These are phyloP conservation scores for Tauraco erythrolophus DNA, from an alignment of 2,113 vertebrate genomes.

Conservation along the genomic window DNA sequence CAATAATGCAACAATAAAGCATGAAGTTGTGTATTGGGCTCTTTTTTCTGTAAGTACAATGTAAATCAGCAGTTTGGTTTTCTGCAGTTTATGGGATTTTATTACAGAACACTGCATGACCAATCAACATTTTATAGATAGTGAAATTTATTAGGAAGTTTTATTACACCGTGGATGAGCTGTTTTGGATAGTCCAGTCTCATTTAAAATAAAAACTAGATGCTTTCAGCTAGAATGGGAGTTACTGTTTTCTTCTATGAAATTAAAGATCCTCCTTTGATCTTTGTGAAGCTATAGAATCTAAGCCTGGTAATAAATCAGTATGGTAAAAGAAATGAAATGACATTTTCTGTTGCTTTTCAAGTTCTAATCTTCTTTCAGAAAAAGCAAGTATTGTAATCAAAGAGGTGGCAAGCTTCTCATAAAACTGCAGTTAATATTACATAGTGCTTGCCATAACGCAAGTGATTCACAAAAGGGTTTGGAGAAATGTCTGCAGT, in stretches of 20 bases:
- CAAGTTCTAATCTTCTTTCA: neutral
- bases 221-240: neutral
- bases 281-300: neutral
- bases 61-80: neutral
- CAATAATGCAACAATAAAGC: conserved; percentile 49
- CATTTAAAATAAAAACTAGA: neutral
- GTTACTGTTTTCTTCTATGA: neutral
- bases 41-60: neutral
- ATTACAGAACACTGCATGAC: neutral
- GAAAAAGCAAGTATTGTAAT: neutral
- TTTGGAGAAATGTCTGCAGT: neutral
- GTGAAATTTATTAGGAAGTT: conserved; percentile 13
- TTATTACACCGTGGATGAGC: neutral
- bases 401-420: neutral
- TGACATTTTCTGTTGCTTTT: neutral
- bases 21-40: neutral
- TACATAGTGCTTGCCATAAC: rapidly evolving
- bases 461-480: neutral
- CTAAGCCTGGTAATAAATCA: neutral
- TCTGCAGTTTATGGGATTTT: conserved; percentile 13
- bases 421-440: neutral
- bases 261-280: neutral
- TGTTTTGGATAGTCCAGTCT: neutral
- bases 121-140: conserved; percentile 28
- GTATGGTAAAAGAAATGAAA: neutral